phyloP scores from a whole-genome alignment of 2,797 vertebrate species.

The Hippoglossus hippoglossus region DNA sequence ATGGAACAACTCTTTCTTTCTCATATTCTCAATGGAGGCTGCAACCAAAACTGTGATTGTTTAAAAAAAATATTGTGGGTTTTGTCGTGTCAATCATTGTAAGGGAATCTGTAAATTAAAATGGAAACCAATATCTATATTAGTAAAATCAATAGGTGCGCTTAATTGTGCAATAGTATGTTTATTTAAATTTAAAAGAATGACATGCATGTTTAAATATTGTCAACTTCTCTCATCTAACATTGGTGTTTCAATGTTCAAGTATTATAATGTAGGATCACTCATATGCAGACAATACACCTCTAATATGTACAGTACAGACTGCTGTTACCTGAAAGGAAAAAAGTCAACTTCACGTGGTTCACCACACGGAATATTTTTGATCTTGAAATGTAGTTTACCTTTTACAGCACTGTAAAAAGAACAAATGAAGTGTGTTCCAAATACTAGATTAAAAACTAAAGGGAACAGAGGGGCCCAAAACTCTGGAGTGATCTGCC shows the following conservation, averaged over 20 bases:
- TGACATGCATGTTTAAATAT: too few relatives aligned
- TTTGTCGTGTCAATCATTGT: slow-evolving; percentile 18
- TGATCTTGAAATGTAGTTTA: not conserved
- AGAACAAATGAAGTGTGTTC: not conserved
- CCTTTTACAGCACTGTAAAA: not conserved
- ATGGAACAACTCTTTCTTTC: slow-evolving; percentile 53
- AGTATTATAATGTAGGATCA: not conserved
- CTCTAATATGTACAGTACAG: not conserved
- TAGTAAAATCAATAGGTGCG: too few relatives aligned
- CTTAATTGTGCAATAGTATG: too few relatives aligned
- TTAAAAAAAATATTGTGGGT: slow-evolving; percentile 1
- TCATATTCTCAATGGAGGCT: slow-evolving; percentile 34
- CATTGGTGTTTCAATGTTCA: too few relatives aligned
- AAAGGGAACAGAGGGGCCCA: too few relatives aligned
- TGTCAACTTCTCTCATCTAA: too few relatives aligned
- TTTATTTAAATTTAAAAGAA: too few relatives aligned
- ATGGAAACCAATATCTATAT: not conserved
- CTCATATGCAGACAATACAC: not conserved
- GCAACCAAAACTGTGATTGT: slow-evolving; percentile 41
- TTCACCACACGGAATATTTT: not conserved
- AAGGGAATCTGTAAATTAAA: slow-evolving; percentile 14
- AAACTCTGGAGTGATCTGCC: too few relatives aligned
- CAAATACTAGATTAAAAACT: too few relatives aligned
- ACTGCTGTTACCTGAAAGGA: not conserved
- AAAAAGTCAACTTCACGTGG: not conserved